Evolutionary conservation across 2,888 invertebrate genomes (phyloP).

Genomic region (Plagiodera versicolora): DNA sequence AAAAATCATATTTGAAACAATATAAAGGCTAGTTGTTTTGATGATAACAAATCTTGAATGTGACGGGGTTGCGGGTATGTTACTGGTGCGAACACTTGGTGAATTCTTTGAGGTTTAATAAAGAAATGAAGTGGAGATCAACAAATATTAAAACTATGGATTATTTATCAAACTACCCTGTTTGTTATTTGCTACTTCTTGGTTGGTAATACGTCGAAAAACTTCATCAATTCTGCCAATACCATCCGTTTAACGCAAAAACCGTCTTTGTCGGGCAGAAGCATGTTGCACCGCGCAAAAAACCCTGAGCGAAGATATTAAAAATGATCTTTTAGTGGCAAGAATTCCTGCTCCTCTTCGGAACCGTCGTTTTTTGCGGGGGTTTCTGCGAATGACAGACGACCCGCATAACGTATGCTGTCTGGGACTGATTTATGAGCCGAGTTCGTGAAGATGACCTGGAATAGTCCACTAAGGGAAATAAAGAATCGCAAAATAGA

Average conservation of each 20-base stretch:
- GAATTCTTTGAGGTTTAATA: no score
- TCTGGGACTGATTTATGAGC: slow-evolving; percentile 51
- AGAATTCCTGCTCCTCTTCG: slow-evolving; percentile 33
- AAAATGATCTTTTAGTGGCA: slow-evolving; percentile 38
- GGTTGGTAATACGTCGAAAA: no score
- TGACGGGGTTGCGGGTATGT: no score
- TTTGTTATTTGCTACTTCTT: no score
- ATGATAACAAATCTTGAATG: no score
- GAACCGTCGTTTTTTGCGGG: slow-evolving; percentile 38
- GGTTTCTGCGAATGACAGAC: slow-evolving; percentile 48
- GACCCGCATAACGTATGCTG: slow-evolving; percentile 52
- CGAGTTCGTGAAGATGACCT: slow-evolving; percentile 43
- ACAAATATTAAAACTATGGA: no score
- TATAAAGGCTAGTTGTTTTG: no score
- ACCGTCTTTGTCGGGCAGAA: background rate
- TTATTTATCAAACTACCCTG: no score
- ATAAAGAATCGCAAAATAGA: slow-evolving; percentile 55
- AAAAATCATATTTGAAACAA: no score
- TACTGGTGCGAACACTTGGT: no score
- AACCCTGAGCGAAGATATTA: slow-evolving; percentile 36
- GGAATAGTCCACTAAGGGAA: slow-evolving; percentile 49
- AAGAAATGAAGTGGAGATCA: no score
- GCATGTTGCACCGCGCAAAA: slow-evolving; percentile 24
- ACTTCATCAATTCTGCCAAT: no score
- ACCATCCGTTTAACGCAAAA: background rate